Percentiles rank a stretch among this genome's conserved stretches.
These are phyloP conservation scores for Melanotaenia pygmaea DNA, from an alignment of 2,797 vertebrate species.

Conservation along the genomic window DNA sequence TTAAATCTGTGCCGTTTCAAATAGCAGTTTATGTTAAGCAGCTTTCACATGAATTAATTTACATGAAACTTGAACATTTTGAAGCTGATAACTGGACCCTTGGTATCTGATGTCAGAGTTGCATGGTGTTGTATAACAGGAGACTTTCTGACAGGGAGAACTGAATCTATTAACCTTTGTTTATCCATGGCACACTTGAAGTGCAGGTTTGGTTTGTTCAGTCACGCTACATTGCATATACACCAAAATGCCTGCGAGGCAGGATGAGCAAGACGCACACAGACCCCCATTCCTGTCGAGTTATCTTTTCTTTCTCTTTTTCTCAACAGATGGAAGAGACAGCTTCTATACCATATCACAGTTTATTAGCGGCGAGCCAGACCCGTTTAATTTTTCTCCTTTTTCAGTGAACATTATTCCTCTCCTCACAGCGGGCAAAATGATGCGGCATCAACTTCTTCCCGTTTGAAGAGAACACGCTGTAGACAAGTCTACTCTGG, in stretches of 20 bases:
- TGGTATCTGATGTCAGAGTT: slow-evolving; percentile 1
- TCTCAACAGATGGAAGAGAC: slow-evolving; percentile 51
- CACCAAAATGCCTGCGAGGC: slow-evolving; percentile 28
- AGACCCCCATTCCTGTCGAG: slow-evolving; percentile 24
- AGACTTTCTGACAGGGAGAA: slow-evolving; percentile 21
- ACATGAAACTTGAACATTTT: slow-evolving; percentile 7
- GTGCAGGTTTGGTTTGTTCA: slow-evolving; percentile 39
- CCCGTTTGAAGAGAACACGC: slow-evolving; percentile 39
- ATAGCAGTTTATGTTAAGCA: not conserved
- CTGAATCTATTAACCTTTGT: slow-evolving; percentile 58
- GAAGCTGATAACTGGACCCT: not conserved
- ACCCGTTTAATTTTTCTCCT: slow-evolving; percentile 51
- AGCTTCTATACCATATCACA: slow-evolving; percentile 59
- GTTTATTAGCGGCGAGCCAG: slow-evolving; percentile 70
- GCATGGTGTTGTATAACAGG: slow-evolving; percentile 5
- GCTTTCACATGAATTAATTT: not conserved
- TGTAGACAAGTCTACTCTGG: slow-evolving; percentile 34
- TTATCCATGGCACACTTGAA: slow-evolving; percentile 44
- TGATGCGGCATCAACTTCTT: slow-evolving; percentile 60
- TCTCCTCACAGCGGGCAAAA: slow-evolving; percentile 53
- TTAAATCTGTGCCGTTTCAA: not conserved
- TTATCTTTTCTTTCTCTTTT: slow-evolving; percentile 25
- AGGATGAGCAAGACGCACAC: slow-evolving; percentile 17
- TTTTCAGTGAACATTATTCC: slow-evolving; percentile 60
- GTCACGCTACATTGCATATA: slow-evolving; percentile 27